Evolutionary conservation across 2,888 invertebrate species (phyloP).

Genomic region (Drosophila imparisetae): DNA sequence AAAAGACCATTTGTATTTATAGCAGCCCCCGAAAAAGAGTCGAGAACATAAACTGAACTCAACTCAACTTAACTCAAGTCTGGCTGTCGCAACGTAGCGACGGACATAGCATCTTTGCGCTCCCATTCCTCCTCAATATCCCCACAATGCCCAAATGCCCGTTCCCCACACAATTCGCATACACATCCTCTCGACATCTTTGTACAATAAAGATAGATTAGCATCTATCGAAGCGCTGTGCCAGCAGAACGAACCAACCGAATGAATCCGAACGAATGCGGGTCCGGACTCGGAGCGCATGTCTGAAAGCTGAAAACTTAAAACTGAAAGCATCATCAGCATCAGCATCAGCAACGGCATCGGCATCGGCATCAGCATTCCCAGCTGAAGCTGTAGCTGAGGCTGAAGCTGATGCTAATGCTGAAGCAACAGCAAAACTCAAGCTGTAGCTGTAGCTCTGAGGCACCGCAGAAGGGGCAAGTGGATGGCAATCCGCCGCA

Average conservation of each 20-base stretch:
- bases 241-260: conserved; percentile 59
- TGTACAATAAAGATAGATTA: conserved; percentile 78
- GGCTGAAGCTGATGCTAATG: not conserved
- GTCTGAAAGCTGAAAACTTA: conserved; percentile 66
- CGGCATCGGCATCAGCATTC: conserved; percentile 9
- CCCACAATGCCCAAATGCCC: conserved; percentile 11
- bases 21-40: conserved; percentile 53
- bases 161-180: conserved; percentile 51
- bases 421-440: conserved; percentile 5
- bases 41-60: conserved; percentile 30
- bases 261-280: conserved; percentile 63
- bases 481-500: conserved; percentile 23
- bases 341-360: not conserved
- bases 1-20: conserved; percentile 71
- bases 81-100: conserved; percentile 34
- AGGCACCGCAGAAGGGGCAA: not conserved
- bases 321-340: conserved; percentile 53
- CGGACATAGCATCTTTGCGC: conserved; percentile 40
- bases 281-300: conserved; percentile 59
- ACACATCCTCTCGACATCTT: conserved; percentile 75
- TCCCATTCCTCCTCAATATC: conserved; percentile 24
- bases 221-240: conserved; percentile 73
- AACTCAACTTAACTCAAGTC: conserved; percentile 19
- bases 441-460: conserved; percentile 4
- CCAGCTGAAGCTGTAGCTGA: not conserved